Conservation (phyloP, 2,888 invertebrate species). For the Sinodicranocentrus sp. region DNA sequence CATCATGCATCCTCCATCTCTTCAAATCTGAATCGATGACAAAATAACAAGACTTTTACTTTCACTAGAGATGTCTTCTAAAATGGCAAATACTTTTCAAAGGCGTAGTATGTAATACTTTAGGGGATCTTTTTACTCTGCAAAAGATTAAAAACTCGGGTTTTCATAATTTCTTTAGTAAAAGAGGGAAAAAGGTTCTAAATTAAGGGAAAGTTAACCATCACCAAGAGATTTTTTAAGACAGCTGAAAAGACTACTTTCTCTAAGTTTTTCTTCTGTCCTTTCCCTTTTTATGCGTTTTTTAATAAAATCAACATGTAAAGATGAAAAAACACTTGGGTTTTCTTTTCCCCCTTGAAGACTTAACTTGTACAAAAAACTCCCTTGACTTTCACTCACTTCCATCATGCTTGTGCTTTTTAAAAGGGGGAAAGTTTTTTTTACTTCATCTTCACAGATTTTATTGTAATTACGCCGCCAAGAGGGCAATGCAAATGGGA, state of each 20-base stretch:
- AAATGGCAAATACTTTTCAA: too few relatives aligned
- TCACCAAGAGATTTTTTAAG: neutral
- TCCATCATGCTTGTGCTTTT: neutral
- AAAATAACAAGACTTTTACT: too few relatives aligned
- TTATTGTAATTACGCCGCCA: conserved; percentile 66
- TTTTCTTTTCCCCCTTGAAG: neutral
- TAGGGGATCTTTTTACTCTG: conserved; percentile 11
- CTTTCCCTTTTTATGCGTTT: too few relatives aligned
- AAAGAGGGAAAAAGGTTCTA: neutral
- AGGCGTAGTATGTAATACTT: too few relatives aligned
- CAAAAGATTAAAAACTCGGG: conserved; percentile 42
- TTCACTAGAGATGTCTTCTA: too few relatives aligned
- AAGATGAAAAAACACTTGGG: conserved; percentile 16
- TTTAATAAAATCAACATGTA: conserved; percentile 57
- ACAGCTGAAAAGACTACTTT: too few relatives aligned
- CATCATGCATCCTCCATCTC: too few relatives aligned
- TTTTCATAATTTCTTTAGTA: conserved; percentile 19
- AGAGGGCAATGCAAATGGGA: conserved; percentile 59
- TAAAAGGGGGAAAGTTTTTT: conserved; percentile 50
- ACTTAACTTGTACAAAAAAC: too few relatives aligned
- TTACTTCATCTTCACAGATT: conserved; percentile 58
- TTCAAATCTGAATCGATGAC: too few relatives aligned
- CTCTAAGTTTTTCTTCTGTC: too few relatives aligned
- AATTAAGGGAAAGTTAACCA: conserved; percentile 39
- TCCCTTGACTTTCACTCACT: neutral